These are phyloP conservation scores for Acheta domesticus DNA, from an alignment of 2,888 invertebrate species.

Conservation along the genomic window DNA sequence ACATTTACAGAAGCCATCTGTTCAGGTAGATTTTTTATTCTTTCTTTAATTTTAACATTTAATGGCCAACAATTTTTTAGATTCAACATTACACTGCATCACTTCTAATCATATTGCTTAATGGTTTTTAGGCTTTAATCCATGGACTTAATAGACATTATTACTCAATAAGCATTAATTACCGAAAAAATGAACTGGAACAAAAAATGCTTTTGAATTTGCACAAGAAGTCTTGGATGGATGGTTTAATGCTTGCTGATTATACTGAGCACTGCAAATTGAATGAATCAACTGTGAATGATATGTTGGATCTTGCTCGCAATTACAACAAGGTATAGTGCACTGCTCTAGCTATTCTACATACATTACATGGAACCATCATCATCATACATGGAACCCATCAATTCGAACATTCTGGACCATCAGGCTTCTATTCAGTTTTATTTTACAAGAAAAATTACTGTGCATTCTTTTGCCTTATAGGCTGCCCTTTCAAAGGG, in stretches of 20 bases:
- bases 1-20: constrained; percentile 97
- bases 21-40: constrained; percentile 55
- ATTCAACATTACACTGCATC: no score
- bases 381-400: not conserved
- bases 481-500: no score
- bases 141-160: constrained; percentile 98
- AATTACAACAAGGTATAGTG: constrained; percentile 81
- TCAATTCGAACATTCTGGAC: not conserved
- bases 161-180: constrained; percentile 99
- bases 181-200: constrained; percentile 96
- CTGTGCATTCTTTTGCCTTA: no score
- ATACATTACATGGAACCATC: no score
- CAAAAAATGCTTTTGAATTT: constrained; percentile 98
- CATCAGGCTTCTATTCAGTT: not conserved
- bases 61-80: no score
- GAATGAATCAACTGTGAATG: constrained; percentile 90
- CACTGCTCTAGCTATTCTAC: not conserved
- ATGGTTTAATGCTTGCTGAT: constrained; percentile 85
- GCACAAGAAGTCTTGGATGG: constrained; percentile 99
- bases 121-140: constrained; percentile 76
- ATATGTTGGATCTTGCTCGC: constrained; percentile 96
- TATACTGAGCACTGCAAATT: constrained; percentile 89
- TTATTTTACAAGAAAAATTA: not conserved
- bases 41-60: not conserved
- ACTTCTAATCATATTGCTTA: no score